These are phyloP conservation scores for Miichthys miiuy DNA, from an alignment of 2,797 vertebrate species.

Conservation along the genomic window DNA sequence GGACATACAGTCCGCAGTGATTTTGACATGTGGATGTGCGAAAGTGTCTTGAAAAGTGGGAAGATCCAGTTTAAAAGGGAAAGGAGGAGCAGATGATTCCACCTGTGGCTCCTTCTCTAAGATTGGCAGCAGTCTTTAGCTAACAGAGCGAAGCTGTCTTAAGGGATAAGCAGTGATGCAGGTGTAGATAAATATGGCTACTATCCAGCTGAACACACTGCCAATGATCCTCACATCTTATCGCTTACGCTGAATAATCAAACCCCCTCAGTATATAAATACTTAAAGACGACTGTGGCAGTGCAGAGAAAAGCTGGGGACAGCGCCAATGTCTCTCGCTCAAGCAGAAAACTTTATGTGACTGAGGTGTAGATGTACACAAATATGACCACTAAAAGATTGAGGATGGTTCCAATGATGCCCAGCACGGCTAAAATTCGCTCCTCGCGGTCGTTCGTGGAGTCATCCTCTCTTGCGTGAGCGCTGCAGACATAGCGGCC, in stretches of 20 bases:
- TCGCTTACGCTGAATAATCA: slow-evolving; percentile 29
- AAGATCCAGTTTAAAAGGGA: slow-evolving; percentile 1
- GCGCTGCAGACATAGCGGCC: slow-evolving; percentile 84
- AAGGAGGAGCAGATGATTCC: not conserved
- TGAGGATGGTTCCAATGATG: slow-evolving; percentile 88
- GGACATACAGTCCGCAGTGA: slow-evolving; percentile 18
- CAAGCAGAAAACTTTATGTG: slow-evolving; percentile 62
- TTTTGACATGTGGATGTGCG: not conserved
- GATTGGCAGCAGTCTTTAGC: slow-evolving; percentile 32
- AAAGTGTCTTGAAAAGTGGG: slow-evolving; percentile 10
- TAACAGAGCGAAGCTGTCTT: slow-evolving; percentile 22
- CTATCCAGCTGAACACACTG: slow-evolving; percentile 46
- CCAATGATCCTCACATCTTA: slow-evolving; percentile 34
- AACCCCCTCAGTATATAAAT: slow-evolving; percentile 43
- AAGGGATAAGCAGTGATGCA: slow-evolving; percentile 25
- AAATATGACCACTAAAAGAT: slow-evolving; percentile 86
- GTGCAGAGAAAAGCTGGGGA: slow-evolving; percentile 7
- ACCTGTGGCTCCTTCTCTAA: slow-evolving; percentile 19
- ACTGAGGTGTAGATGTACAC: slow-evolving; percentile 87
- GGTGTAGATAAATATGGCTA: slow-evolving; percentile 51
- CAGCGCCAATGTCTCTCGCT: slow-evolving; percentile 10
- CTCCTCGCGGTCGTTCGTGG: slow-evolving; percentile 84
- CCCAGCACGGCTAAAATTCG: slow-evolving; percentile 84
- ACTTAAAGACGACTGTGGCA: slow-evolving; percentile 47
- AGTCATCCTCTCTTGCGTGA: slow-evolving; percentile 79